A percentile compares a stretch with the other conserved stretches of the same genome.
Conservation (phyloP, 2,113 vertebrate species). For the Illadopsis cleaveri region DNA sequence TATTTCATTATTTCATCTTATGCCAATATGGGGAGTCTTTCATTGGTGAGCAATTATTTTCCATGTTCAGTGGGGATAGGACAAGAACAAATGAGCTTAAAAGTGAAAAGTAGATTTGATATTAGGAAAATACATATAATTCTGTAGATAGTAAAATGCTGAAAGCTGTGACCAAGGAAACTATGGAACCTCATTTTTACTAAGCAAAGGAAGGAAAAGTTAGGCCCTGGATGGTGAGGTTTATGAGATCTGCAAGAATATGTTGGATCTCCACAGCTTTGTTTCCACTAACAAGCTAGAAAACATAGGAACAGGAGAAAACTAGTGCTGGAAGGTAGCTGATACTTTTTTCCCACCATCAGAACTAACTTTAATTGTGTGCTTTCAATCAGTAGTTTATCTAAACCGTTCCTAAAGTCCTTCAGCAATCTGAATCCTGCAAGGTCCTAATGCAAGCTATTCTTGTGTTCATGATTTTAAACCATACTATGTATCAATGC, state of each 20-base stretch:
- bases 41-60: not conserved
- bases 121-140: not conserved
- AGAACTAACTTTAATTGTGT: not conserved
- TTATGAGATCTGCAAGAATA: not conserved
- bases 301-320: not conserved
- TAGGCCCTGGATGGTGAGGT: not conserved
- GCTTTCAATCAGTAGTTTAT: not conserved
- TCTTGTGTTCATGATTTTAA: not conserved
- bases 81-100: not conserved
- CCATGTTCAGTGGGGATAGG: not conserved
- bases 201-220: not conserved
- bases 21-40: not conserved
- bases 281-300: not conserved
- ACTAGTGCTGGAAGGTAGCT: not conserved
- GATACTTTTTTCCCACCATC: accelerated
- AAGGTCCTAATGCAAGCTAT: not conserved
- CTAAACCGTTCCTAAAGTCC: not conserved
- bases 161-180: not conserved
- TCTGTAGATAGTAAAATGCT: not conserved
- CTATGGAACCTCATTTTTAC: not conserved
- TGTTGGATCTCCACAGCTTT: not conserved
- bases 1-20: not conserved
- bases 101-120: not conserved
- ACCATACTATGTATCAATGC: not conserved
- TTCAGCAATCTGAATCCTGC: not conserved